These are phyloP conservation scores for Nothobranchius furzeri DNA, from an alignment of 2,113 vertebrate genomes.

Conservation along the genomic window DNA sequence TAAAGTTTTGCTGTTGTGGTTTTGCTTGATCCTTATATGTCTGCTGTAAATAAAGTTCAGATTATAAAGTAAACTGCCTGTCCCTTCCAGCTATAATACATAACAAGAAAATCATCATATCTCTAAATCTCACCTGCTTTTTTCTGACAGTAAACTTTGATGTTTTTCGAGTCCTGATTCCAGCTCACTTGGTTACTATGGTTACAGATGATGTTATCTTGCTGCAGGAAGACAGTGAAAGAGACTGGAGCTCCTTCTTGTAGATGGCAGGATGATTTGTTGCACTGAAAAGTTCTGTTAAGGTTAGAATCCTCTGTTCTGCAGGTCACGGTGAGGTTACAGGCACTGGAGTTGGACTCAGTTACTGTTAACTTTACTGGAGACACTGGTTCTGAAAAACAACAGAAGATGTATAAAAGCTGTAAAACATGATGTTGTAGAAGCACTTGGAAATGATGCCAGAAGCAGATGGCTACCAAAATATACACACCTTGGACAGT, in stretches of 20 bases:
- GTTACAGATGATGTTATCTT: conserved; percentile 27
- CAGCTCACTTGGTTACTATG: conserved; percentile 48
- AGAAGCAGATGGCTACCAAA: neutral
- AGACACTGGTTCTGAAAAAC: conserved; percentile 40
- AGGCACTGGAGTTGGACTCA: neutral
- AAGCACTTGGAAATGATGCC: neutral
- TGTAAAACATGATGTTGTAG: rapidly evolving
- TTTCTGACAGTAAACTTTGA: neutral
- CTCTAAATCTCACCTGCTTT: neutral
- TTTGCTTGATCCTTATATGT: too few species aligned
- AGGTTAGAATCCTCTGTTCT: conserved; percentile 2
- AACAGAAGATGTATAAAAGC: neutral
- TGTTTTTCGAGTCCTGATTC: rapidly evolving
- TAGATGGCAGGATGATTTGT: conserved; percentile 8
- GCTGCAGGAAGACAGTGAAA: neutral
- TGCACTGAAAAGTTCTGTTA: conserved; percentile 9
- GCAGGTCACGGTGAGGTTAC: conserved; percentile 42
- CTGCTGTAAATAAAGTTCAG: too few species aligned
- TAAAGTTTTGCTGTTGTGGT: neutral
- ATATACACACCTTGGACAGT: conserved; percentile 1
- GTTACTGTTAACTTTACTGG: neutral
- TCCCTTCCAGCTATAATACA: too few species aligned
- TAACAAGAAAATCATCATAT: neutral
- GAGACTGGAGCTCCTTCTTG: neutral
- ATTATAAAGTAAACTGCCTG: too few species aligned